Base-by-base conservation (phyloP, 2,797 vertebrate genomes). In the Coregonus suidteri region DNA sequence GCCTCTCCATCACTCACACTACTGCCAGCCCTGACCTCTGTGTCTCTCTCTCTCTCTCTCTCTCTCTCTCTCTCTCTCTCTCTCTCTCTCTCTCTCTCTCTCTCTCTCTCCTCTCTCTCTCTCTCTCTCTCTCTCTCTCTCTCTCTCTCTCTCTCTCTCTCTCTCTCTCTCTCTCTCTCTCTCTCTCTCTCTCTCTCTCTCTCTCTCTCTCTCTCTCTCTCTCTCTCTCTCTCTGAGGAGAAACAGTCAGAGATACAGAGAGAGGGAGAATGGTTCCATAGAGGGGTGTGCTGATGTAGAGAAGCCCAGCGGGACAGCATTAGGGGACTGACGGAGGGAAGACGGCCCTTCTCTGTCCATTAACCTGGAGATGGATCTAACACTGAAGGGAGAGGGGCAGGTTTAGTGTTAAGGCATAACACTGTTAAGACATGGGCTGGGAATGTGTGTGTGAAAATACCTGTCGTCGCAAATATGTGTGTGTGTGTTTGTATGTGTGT, bases 1-100 rank as follows among this genome's bases (percentile, higher is more conserved):
- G 75, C 76, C 73, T 47, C 13, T 2, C 74, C 74, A 69, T 79
- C 62, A 64, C 3, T 65, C 16, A 56, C 53, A n/a, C 53, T 56
- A 4, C 53, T 56, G n/a, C n/a, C 56, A n/a, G 66, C 13, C 15
- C 66, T 34, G 7, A 79, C 31, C 65, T 31, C 20, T 67, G 7
- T 31, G 6, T 9, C 65, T 34, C 37, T 41, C 37, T 37, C 35
- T 37, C 35, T 37, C 37, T 37, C 37, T 41, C 37, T 41, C 37
- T 9, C 37, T 34, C 31, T 34, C 31, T 34, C 31, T 34, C 31
- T 34, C 31, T 34, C 31, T 34, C 31, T 37, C 37, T 41, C 37
- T 41, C 37, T 41, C 25, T 25, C 25, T 25, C 25, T 25, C 25
- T 25, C 25, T 25, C 25, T 25, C 25, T 25, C 25, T 25, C 25